phyloP scores from a whole-genome alignment of 2,113 vertebrate genomes.

The Ictalurus furcatus region DNA sequence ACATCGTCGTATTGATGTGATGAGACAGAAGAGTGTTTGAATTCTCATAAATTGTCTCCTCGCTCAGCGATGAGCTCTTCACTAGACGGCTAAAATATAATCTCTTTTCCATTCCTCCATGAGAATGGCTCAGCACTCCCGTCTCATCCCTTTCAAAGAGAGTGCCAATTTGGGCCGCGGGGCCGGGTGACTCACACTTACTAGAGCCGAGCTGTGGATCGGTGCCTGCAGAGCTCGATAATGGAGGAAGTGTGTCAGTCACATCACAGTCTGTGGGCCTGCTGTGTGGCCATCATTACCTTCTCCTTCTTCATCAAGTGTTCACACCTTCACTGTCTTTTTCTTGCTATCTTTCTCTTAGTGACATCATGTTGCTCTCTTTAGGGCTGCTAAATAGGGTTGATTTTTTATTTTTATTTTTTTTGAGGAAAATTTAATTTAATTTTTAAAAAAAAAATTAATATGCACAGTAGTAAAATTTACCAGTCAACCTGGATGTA shows the following conservation, averaged over 20 bases:
- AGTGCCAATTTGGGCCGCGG: constrained; percentile 49
- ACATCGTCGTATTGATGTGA: background rate
- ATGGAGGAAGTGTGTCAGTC: constrained; percentile 56
- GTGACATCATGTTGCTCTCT: constrained; percentile 8
- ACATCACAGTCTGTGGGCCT: constrained; percentile 43
- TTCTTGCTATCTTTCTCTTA: background rate
- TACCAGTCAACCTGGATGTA: background rate
- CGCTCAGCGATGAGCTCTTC: constrained; percentile 31
- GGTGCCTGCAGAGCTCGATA: constrained; percentile 50
- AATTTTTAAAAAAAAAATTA: background rate
- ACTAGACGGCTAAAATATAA: constrained; percentile 50
- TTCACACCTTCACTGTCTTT: constrained; percentile 26
- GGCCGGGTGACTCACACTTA: constrained; percentile 45
- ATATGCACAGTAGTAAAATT: background rate
- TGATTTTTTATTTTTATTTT: background rate
- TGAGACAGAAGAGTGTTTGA: constrained; percentile 46
- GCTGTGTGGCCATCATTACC: constrained; percentile 41
- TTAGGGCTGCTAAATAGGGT: background rate
- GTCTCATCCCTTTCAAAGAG: constrained; percentile 53
- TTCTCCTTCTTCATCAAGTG: constrained; percentile 39
- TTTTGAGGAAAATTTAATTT: background rate
- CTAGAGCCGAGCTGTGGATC: constrained; percentile 40
- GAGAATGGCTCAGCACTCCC: constrained; percentile 48
- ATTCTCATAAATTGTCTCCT: constrained; percentile 45
- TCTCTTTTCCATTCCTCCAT: constrained; percentile 52